Base-by-base conservation (phyloP, 2,797 vertebrate genomes). In the Sparidentex hasta region DNA sequence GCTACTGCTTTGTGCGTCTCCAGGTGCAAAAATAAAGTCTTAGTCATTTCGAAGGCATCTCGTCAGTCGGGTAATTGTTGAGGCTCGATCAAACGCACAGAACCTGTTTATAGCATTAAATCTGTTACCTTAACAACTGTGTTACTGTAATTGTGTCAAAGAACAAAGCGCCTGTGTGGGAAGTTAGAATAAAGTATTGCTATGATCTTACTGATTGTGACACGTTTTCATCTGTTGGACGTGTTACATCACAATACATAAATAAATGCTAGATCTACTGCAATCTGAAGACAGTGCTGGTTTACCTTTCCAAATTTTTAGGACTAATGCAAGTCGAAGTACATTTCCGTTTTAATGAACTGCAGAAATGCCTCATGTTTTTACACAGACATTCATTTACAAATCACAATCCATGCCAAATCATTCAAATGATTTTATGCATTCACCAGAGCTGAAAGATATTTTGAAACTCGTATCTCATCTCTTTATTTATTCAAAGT, bases 51-150 rank as follows among this genome's bases (percentile, higher is more conserved):
- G 29, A 65, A 47, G 18, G 56, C 43, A 20, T 57, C 17, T 16
- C 48, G 50, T 7, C 1, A 33, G 14, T 33, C 50, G 33, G 52
- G 50, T 52, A 29, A 48, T 23, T 58, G 44, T 59, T 47, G 13
- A 11, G 14, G 48, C 16, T 56, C 44, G 8, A 29, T 76, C 18
- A 58, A 58, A 54, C 64, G 21, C 54, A 67, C 51, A 44, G 41
- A 74, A 66, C 56, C 14, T 17, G 48, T 78, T 78, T 25, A 20
- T 38, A 29, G 41, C 64, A 52, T n/a, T 20, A 51, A 5, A 62
- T 44, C 7, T 47, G 25, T 41, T 18, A 43, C 5, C 3, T 16
- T 1, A 38, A 17, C 47, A 25, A 41, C 2, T 38, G 2, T 3
- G 1, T 29, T 17, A 41, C 21, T 0, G 0, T 5, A 13, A 23